Percentiles rank a stretch among this genome's conserved stretches.
These are phyloP conservation scores for Ctenosaura bakeri DNA, from an alignment of 2,797 vertebrate genomes.

Conservation along the genomic window DNA sequence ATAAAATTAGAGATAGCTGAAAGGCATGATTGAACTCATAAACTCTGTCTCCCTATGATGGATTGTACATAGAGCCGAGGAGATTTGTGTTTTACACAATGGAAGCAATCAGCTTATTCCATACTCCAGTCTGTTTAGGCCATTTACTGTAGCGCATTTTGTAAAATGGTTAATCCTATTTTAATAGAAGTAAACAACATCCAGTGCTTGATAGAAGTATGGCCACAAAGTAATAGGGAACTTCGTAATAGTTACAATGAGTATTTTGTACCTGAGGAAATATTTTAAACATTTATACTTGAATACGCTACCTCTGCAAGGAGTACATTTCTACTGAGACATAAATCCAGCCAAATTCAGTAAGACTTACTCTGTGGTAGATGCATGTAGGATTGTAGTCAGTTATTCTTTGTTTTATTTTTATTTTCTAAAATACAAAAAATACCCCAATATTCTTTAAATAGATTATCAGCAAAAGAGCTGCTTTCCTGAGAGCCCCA, in stretches of 20 bases:
- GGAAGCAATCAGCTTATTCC: not conserved
- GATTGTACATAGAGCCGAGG: not conserved
- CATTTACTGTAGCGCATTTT: not conserved
- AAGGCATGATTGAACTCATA: not conserved
- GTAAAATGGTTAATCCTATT: not conserved
- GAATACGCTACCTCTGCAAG: not conserved
- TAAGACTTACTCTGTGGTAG: not conserved
- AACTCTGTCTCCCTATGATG: not conserved
- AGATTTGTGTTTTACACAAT: not conserved
- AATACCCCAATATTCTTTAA: not conserved
- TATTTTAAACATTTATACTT: not conserved
- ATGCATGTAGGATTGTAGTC: not conserved
- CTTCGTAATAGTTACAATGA: not conserved
- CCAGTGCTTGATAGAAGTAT: not conserved
- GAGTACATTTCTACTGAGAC: not conserved
- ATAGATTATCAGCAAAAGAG: not conserved
- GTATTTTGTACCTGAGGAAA: not conserved
- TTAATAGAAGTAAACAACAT: not conserved
- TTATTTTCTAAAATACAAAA: not conserved
- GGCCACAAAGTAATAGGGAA: not conserved
- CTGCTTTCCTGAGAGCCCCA: not conserved
- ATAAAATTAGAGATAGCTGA: not conserved
- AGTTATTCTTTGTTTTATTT: not conserved
- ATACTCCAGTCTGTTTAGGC: not conserved
- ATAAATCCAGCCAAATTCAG: not conserved